Conservation (phyloP, 2,113 vertebrate species). For the Plestiodon gilberti region DNA sequence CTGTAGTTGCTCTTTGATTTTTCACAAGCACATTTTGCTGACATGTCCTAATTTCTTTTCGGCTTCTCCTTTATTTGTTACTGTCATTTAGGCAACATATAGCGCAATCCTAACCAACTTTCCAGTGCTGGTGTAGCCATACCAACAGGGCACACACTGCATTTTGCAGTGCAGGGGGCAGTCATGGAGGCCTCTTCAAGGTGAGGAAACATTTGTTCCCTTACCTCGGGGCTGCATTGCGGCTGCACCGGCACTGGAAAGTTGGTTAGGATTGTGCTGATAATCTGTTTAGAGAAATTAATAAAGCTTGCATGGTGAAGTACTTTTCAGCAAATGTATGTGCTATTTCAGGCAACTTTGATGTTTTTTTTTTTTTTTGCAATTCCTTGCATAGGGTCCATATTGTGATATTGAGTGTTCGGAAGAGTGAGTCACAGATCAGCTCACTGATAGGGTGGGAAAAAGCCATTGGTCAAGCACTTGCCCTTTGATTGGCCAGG, state of each 20-base stretch:
- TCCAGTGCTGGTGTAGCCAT: too few species aligned
- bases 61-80: constrained; percentile 40
- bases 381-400: neutral
- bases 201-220: too few species aligned
- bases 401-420: neutral
- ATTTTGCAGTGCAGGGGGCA: too few species aligned
- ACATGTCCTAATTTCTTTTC: constrained; percentile 35
- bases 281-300: constrained; percentile 41
- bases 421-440: neutral
- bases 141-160: too few species aligned
- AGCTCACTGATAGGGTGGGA: neutral
- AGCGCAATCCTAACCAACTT: too few species aligned
- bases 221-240: too few species aligned
- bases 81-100: constrained; percentile 22
- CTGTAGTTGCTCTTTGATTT: constrained; percentile 26
- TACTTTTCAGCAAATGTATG: constrained; percentile 45
- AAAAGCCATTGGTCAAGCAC: too few species aligned
- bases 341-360: constrained; percentile 7
- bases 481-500: neutral
- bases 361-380: neutral
- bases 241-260: too few species aligned
- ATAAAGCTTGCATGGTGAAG: constrained; percentile 36
- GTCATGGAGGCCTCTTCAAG: too few species aligned
- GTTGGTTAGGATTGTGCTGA: too few species aligned
- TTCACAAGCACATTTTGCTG: constrained; percentile 49